phyloP scores from a whole-genome alignment of 2,888 invertebrate species.

The Xestia ashworthii region DNA sequence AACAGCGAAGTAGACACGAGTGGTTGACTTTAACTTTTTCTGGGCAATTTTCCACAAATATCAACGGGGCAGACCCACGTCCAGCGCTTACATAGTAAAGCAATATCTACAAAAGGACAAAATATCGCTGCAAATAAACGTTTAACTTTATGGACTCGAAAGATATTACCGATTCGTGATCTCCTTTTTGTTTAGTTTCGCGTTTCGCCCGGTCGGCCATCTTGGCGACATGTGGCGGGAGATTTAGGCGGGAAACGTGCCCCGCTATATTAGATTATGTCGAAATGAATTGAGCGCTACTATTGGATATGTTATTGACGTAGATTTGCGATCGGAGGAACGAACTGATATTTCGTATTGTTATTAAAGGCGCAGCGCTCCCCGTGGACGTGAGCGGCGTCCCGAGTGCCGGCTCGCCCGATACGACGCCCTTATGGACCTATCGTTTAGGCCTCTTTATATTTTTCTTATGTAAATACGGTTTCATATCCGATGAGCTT shows the following conservation, averaged over 20 bases:
- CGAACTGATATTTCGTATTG: constrained; percentile 91
- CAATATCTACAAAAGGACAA: constrained; percentile 90
- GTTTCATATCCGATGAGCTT: constrained; percentile 91
- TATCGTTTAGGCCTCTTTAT: constrained; percentile 90
- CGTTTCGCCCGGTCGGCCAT: constrained; percentile 89
- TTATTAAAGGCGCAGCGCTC: constrained; percentile 88
- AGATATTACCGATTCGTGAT: constrained; percentile 91
- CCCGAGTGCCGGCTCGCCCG: constrained; percentile 77
- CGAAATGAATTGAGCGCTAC: constrained; percentile 90
- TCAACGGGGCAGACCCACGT: constrained; percentile 67
- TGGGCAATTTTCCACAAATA: constrained; percentile 65
- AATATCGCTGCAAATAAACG: constrained; percentile 91
- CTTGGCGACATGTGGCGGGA: constrained; percentile 91
- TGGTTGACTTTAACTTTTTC: constrained; percentile 53
- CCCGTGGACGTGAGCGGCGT: constrained; percentile 85
- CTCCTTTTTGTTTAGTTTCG: constrained; percentile 90
- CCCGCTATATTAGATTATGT: constrained; percentile 90
- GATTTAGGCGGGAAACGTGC: constrained; percentile 91
- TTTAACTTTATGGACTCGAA: constrained; percentile 91
- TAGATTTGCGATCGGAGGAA: constrained; percentile 91
- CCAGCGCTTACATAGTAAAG: constrained; percentile 83
- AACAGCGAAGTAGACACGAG: constrained; percentile 40
- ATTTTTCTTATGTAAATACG: constrained; percentile 91
- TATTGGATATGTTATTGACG: constrained; percentile 91
- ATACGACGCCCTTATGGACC: constrained; percentile 87